Evolutionary conservation across 2,113 vertebrate genomes (phyloP).

Genomic region (Cygnus buccinator): DNA sequence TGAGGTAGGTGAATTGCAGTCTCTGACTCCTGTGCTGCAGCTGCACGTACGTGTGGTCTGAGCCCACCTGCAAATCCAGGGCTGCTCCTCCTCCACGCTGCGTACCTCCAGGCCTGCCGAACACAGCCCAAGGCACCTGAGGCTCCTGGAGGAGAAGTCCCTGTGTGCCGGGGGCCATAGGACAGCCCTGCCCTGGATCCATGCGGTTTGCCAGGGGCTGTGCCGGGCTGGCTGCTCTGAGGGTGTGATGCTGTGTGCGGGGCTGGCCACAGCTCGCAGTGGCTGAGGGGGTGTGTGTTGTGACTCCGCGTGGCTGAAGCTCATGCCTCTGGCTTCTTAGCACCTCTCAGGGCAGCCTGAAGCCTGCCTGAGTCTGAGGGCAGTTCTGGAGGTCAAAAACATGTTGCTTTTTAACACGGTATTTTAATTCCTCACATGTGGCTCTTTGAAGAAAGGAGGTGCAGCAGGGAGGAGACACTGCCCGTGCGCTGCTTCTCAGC

Average conservation of each 20-base stretch:
- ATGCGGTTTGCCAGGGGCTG: background rate
- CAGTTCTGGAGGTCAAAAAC: background rate
- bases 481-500: fast-evolving
- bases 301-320: fast-evolving
- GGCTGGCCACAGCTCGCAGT: background rate
- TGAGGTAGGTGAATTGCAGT: background rate
- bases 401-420: fast-evolving
- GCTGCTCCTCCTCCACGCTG: background rate
- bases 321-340: background rate
- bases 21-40: background rate
- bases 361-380: fast-evolving
- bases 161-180: background rate
- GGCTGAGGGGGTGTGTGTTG: too few species aligned
- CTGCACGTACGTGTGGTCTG: fast-evolving
- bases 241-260: background rate
- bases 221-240: too few species aligned
- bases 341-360: background rate
- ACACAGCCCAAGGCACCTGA: background rate
- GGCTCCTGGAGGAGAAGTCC: background rate
- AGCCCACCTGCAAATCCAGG: background rate
- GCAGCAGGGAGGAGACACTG: background rate
- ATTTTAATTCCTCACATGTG: fast-evolving
- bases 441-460: background rate
- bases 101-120: background rate
- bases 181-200: background rate